Evolutionary conservation across 1,140 invertebrate genomes (phyloP).

Genomic region (Bicyclus anynana): DNA sequence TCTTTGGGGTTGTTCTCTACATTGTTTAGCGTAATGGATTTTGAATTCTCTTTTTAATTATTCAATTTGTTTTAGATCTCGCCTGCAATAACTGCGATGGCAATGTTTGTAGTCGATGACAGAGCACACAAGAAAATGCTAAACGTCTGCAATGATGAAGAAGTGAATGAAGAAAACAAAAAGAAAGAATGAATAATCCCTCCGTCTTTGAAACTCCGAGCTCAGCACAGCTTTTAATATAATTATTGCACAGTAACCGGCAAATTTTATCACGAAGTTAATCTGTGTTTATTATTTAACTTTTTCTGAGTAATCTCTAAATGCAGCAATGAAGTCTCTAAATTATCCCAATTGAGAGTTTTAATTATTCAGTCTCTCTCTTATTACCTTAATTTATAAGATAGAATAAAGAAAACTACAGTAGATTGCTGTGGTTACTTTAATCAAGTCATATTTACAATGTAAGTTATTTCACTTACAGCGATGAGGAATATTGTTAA

Average conservation of each 20-base stretch:
- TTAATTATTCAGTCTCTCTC: too few relatives aligned
- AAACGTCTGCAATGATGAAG: slow-evolving; percentile 8
- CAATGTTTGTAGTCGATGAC: slow-evolving; percentile 37
- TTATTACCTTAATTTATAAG: too few relatives aligned
- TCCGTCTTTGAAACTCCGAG: not conserved
- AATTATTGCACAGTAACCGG: too few relatives aligned
- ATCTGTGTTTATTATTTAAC: too few relatives aligned
- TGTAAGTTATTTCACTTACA: not conserved
- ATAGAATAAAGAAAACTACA: not conserved
- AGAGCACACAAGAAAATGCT: slow-evolving; percentile 34
- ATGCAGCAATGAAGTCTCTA: too few relatives aligned
- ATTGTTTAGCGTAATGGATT: not conserved
- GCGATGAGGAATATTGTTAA: not conserved
- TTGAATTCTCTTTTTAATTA: not conserved
- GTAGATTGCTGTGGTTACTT: slow-evolving; percentile 13
- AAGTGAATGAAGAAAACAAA: slow-evolving; percentile 16
- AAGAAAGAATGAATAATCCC: slow-evolving; percentile 21
- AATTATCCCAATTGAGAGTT: too few relatives aligned
- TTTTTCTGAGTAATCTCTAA: too few relatives aligned
- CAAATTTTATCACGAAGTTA: too few relatives aligned
- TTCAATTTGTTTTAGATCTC: slow-evolving; percentile 32
- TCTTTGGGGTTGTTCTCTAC: too few relatives aligned
- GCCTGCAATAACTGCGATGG: slow-evolving; percentile 34
- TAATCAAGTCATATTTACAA: slow-evolving; percentile 18
- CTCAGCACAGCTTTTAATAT: too few relatives aligned